Evolutionary conservation across 2,113 vertebrate genomes (phyloP).

Genomic region (Halcyon malimbica): DNA sequence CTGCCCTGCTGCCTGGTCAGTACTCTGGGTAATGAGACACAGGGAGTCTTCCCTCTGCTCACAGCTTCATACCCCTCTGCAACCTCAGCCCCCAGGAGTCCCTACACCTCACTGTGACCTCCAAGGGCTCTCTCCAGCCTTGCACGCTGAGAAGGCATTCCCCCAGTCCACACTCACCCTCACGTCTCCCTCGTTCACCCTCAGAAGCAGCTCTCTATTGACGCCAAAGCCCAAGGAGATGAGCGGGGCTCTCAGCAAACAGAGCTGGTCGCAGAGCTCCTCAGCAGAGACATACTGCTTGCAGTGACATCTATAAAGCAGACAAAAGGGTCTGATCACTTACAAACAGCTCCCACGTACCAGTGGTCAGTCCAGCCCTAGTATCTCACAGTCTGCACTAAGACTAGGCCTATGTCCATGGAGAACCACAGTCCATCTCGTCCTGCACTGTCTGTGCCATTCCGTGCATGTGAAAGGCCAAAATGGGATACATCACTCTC

Average conservation of each 20-base stretch:
- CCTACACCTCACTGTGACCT: background rate
- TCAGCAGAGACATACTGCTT: slow-evolving; percentile 83
- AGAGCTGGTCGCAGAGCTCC: slow-evolving; percentile 87
- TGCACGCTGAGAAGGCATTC: background rate
- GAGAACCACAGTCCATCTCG: background rate
- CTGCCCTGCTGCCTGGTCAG: background rate
- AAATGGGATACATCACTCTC: background rate
- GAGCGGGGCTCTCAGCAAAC: slow-evolving; percentile 79
- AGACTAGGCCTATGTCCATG: background rate
- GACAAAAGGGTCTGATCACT: background rate
- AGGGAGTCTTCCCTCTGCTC: background rate
- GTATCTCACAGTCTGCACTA: background rate
- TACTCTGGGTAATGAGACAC: background rate
- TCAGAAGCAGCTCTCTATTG: slow-evolving; percentile 79
- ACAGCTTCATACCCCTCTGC: background rate
- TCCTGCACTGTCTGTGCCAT: background rate
- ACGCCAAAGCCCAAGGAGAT: slow-evolving; percentile 76
- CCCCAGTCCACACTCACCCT: slow-evolving; percentile 32
- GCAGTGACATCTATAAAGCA: slow-evolving; percentile 81
- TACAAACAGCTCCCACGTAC: background rate
- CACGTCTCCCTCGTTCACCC: slow-evolving; percentile 48
- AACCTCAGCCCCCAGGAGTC: background rate
- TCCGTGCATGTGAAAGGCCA: background rate
- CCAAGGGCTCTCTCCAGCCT: background rate
- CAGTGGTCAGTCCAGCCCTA: background rate